A percentile compares a stretch with the other conserved stretches of the same genome.
Conservation (phyloP, 2,113 vertebrate genomes). For the Xiphophorus hellerii region DNA sequence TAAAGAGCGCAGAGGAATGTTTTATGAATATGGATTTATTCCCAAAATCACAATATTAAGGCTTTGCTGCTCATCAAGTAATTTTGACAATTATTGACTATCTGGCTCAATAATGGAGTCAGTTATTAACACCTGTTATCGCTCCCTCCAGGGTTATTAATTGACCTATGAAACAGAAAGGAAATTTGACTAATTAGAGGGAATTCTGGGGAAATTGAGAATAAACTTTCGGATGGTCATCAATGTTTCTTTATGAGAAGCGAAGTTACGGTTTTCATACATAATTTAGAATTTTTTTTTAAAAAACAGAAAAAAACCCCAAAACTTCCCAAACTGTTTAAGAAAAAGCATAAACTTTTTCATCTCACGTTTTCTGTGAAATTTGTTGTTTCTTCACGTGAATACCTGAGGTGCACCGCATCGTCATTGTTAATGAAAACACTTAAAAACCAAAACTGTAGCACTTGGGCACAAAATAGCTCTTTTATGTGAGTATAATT, state of each 20-base stretch:
- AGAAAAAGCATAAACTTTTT: too few relatives aligned
- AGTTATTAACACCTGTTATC: background rate
- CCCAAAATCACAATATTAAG: background rate
- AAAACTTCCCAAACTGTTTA: too few relatives aligned
- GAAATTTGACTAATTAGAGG: background rate
- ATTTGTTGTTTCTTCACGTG: too few relatives aligned
- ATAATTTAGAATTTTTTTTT: too few relatives aligned
- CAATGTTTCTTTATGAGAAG: background rate
- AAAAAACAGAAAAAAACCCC: too few relatives aligned
- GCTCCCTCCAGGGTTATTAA: background rate
- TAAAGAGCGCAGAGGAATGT: background rate
- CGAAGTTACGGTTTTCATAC: background rate
- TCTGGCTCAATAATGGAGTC: background rate
- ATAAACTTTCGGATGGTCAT: background rate
- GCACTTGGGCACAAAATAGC: too few relatives aligned
- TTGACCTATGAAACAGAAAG: background rate
- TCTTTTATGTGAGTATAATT: too few relatives aligned
- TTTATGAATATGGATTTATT: background rate
- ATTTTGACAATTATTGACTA: background rate
- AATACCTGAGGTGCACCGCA: too few relatives aligned
- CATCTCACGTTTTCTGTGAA: too few relatives aligned
- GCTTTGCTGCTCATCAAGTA: background rate
- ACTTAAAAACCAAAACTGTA: too few relatives aligned
- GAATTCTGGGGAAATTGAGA: background rate
- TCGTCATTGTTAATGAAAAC: too few relatives aligned